Evolutionary conservation across 2,797 vertebrate genomes (phyloP), one percentile per base, ranked within the genome.

Genomic region (Vireo griseus): DNA sequence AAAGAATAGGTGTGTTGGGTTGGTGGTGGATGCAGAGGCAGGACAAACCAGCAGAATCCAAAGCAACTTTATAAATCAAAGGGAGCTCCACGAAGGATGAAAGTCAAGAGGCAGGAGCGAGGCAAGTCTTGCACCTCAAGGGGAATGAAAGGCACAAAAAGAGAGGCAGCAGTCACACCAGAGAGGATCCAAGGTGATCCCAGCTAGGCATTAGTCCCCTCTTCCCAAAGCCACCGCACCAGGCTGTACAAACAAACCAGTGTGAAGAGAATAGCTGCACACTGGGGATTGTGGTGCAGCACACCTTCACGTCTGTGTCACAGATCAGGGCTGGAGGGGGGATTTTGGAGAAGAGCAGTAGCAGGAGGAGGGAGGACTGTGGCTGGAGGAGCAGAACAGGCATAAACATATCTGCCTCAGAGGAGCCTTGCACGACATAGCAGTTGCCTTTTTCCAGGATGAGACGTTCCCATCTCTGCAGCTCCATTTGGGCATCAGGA

Each of bases 281-380:
- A 6, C 9, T 2, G 16, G 11, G 12, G 13, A 54, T 1, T 28
- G 10, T 1, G 0, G 39, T 4, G 2, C 10, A 20, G 40, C 39
- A 40, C 26, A 40, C 26, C 26, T 44, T 28, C 62, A 33, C 11
- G 24, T 37, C 9, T 9, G 24, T 7, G 13, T 51, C 5, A 5
- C 35, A 28, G 37, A 14, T 1, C 13, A 21, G 7, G 2, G 37
- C 42, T 35, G 13, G 19, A 73, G 22, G 61, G 42, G 44, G 17
- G 33, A 44, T 37, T 62, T 33, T 11, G 1, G 26, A 72, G 61
- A 37, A 57, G n/a, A 67, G 44, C n/a, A 33, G 39, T 5, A 37
- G 31, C 44, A 57, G 16, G 25, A 80, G n/a, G 4, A 61, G 31
- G 63, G 33, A 37, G 28, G n/a, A 15, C 44, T 17, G 16, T 7